A percentile compares a stretch with the other conserved stretches of the same genome.
Conservation (phyloP, 2,113 vertebrate genomes). For the Myotis brandtii region DNA sequence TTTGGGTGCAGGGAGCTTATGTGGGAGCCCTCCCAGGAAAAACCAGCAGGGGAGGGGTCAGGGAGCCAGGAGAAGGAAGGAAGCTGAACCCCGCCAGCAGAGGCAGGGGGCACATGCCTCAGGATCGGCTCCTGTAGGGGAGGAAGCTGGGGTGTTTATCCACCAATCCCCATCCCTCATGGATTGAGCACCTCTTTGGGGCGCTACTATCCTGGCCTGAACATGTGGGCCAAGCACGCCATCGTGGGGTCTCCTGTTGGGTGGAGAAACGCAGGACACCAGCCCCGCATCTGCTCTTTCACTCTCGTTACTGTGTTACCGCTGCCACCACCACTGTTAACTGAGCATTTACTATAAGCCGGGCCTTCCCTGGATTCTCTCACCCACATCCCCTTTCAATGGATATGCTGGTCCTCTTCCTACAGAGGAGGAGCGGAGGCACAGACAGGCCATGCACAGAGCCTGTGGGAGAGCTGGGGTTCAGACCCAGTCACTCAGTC, state of each 20-base stretch:
- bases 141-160: background rate
- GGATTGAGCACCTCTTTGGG: background rate
- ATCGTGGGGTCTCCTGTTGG: background rate
- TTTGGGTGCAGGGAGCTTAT: background rate
- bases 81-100: fast-evolving
- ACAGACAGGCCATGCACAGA: background rate
- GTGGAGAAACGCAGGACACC: background rate
- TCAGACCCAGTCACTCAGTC: background rate
- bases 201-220: fast-evolving
- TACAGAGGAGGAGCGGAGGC: background rate
- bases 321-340: fast-evolving
- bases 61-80: background rate
- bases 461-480: background rate
- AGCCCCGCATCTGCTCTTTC: fast-evolving
- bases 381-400: background rate
- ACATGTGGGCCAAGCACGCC: fast-evolving
- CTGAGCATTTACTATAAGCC: background rate
- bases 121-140: fast-evolving
- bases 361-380: background rate
- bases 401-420: background rate
- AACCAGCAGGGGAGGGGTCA: background rate
- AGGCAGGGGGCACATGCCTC: fast-evolving
- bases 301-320: fast-evolving
- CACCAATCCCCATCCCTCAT: background rate
- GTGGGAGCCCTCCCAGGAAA: background rate